Evolutionary conservation across 2,888 invertebrate species (phyloP).

Genomic region (Leptopilina syphax): DNA sequence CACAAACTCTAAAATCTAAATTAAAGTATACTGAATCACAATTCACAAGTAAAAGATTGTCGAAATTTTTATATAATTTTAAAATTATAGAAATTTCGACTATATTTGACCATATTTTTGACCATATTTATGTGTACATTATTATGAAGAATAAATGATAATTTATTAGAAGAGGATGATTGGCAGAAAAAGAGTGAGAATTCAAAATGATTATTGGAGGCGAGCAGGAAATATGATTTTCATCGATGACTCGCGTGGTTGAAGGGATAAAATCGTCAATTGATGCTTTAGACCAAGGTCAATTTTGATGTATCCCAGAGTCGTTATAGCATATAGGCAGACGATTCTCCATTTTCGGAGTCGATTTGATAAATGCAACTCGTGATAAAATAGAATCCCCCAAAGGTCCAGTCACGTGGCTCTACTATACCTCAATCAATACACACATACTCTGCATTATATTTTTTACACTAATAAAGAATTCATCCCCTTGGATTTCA

Average conservation of each 20-base stretch:
- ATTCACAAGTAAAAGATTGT: no score
- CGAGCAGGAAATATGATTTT: constrained; percentile 7
- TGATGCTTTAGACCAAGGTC: constrained; percentile 20
- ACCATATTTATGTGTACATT: no score
- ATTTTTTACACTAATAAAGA: no score
- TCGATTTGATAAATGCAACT: constrained; percentile 48
- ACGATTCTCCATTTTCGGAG: constrained; percentile 42
- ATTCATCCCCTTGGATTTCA: no score
- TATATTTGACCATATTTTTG: no score
- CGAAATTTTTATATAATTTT: no score
- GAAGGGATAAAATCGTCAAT: constrained; percentile 24
- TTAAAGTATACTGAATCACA: no score
- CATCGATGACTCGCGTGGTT: constrained; percentile 18
- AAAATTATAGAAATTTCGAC: no score
- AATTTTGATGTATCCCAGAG: neutral
- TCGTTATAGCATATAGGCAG: neutral
- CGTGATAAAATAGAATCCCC: constrained; percentile 53
- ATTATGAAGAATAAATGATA: constrained; percentile 16
- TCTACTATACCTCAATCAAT: neutral
- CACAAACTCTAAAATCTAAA: no score
- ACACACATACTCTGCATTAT: no score
- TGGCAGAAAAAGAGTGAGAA: constrained; percentile 11
- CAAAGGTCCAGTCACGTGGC: constrained; percentile 64
- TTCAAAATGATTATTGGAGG: neutral
- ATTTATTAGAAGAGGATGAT: constrained; percentile 20